phyloP scores from a whole-genome alignment of 64 coral and sea anemone genomes.

The Montipora sp. region DNA sequence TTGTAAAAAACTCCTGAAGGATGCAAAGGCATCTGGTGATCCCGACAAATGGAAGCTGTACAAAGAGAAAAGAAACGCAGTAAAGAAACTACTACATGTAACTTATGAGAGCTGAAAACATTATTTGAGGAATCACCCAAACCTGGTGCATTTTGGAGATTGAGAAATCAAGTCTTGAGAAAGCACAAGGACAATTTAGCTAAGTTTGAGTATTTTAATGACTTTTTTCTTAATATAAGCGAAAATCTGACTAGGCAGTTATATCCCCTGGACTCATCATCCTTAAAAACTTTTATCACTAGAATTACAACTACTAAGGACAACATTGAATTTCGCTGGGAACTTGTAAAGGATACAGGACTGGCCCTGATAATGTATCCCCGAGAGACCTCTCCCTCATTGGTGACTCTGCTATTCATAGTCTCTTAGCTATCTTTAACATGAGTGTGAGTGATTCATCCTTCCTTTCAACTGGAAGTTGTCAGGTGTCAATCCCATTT shows the following conservation, averaged over 20 bases:
- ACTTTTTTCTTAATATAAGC: neutral
- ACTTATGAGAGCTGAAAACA: neutral
- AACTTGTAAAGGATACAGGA: no score
- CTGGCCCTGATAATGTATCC: no score
- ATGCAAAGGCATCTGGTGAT: neutral
- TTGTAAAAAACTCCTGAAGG: neutral
- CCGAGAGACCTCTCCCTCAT: no score
- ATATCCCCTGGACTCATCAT: constrained; percentile 7
- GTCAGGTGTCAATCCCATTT: constrained; percentile 29
- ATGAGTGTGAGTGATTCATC: no score
- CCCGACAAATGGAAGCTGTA: neutral
- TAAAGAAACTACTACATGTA: neutral
- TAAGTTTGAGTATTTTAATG: neutral
- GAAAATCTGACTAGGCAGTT: constrained; percentile 28
- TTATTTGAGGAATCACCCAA: neutral
- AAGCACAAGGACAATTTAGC: neutral
- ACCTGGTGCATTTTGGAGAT: neutral
- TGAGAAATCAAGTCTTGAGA: constrained; percentile 2
- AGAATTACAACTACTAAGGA: neutral
- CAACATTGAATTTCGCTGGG: no score
- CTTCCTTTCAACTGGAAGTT: constrained; percentile 37
- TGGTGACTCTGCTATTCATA: no score
- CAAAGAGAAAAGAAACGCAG: neutral
- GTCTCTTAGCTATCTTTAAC: no score
- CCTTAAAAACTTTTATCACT: neutral